Evolutionary conservation across 2,888 invertebrate genomes (phyloP).

Genomic region (Luperina testacea): DNA sequence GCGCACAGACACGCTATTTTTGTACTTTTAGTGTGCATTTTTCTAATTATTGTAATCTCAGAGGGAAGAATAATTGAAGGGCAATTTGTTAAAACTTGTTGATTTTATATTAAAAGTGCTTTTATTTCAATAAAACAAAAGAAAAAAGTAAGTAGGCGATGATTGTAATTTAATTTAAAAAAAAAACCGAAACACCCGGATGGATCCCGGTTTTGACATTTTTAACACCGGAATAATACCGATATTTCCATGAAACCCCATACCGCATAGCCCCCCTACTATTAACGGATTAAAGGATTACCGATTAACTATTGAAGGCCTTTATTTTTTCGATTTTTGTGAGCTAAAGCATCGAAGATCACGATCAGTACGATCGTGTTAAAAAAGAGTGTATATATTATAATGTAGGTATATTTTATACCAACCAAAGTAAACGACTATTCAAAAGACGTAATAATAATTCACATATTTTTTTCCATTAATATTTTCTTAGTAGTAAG

Average conservation of each 20-base stretch:
- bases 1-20: too few relatives aligned
- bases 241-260: background rate
- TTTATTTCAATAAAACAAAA: too few relatives aligned
- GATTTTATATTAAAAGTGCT: too few relatives aligned
- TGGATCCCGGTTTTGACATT: background rate
- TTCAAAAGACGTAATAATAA: background rate
- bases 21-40: too few relatives aligned
- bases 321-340: conserved; percentile 21
- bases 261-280: background rate
- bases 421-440: background rate
- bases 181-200: background rate
- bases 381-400: background rate
- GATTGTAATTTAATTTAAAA: too few relatives aligned
- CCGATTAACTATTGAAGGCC: background rate
- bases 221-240: background rate
- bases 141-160: too few relatives aligned
- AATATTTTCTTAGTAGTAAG: background rate
- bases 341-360: background rate
- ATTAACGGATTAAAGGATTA: conserved; percentile 46
- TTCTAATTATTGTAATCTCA: too few relatives aligned
- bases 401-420: background rate
- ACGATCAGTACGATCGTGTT: background rate
- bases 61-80: too few relatives aligned
- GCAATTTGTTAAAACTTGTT: too few relatives aligned
- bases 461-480: background rate